Base-by-base conservation (phyloP, 2,113 vertebrate species). In the Cervus canadensis region DNA sequence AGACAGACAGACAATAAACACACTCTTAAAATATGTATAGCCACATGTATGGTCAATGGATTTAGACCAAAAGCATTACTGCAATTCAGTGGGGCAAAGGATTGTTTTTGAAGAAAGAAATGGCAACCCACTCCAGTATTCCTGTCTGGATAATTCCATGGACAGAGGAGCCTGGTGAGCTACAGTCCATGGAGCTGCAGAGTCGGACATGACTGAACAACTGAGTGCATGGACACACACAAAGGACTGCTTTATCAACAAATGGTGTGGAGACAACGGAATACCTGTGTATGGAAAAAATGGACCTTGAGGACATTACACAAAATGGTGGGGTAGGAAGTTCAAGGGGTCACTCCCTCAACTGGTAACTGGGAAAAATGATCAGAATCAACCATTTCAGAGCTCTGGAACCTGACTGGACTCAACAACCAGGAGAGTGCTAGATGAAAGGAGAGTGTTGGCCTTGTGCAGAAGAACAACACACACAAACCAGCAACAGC, bases 401-500 rank as follows among this genome's bases (percentile, higher is more conserved):
- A 59, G 43, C 71, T 25, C 71, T 78, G 40, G 54, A 48, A 33
- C 19, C 54, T 26, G 40, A 33, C 28, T 25, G 54, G 54, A 90
- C 36, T 4, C 52, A 78, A 33, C 1, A 9, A 16, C 19, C 71
- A 79, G 54, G 2, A 59, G 13, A 10, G 2, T 1, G 21, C 64
- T 23, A 21, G 26, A 5, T 43, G 52, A 30, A 15, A 57, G 52
- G 11, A 33, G 26, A 59, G 28, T 1, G 88, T 28, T 25, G 21
- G 30, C 3, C 28, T 11, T 0, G 36, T 2, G 13, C 14, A 11
- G 28, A 13, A 36, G n/a, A 7, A 15, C 19, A 25, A 1, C 19
- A 2, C 0, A 9, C 12, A 19, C 28, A 33, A 4, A 12, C 19
- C 19, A n/a, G 67, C 19, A 1, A 43, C 28, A 1, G 6, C 19